Evolutionary conservation across 2,113 vertebrate species (phyloP), one percentile per base, ranked within the genome.

Genomic region (Arenaria interpres): DNA sequence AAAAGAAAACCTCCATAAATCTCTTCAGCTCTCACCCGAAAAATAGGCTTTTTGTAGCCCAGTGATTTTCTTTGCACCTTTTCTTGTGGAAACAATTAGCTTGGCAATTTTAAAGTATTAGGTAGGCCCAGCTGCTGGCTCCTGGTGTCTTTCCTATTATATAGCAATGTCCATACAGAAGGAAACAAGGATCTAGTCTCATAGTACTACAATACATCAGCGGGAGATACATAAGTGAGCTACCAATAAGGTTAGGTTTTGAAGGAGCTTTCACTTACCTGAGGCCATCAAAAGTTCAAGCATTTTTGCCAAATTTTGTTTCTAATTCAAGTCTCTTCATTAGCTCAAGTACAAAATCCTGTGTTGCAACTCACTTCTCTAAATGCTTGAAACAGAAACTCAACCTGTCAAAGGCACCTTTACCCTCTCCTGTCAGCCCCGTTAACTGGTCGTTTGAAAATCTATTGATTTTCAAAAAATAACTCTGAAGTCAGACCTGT

Each of bases 11-110:
- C 45, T 83, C 57, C 60, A 95, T 92, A 95, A 94, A 96, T 95
- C 94, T 95, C 75, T 80, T 86, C 79, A 81, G 43, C n/a, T 39
- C 56, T 63, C 59, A 78, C 85, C 72, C 94, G 66, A 91, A 95
- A 95, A 96, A 93, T 46, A 28, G 92, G 63, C 59, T 90, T 96
- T 96, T 96, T 96, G 92, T 94, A 94, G 79, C 18, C 56, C 75
- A 59, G 37, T 67, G 63, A 85, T 80, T 95, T 96, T 94, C 88
- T 96, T 94, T 97, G 90, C 90, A 94, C 82, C 82, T 95, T 94
- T 95, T 96, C 92, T 96, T 88, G 96, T 90, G 95, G 90, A 97
- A 97, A 96, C 93, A 97, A 94, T 96, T 95, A 95, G 85, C 88
- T 92, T 95, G 64, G 92, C 54, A 95, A 91, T 95, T 95, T 94